Base-by-base conservation (phyloP, 2,797 vertebrate species). In the Ceyx erithaca region DNA sequence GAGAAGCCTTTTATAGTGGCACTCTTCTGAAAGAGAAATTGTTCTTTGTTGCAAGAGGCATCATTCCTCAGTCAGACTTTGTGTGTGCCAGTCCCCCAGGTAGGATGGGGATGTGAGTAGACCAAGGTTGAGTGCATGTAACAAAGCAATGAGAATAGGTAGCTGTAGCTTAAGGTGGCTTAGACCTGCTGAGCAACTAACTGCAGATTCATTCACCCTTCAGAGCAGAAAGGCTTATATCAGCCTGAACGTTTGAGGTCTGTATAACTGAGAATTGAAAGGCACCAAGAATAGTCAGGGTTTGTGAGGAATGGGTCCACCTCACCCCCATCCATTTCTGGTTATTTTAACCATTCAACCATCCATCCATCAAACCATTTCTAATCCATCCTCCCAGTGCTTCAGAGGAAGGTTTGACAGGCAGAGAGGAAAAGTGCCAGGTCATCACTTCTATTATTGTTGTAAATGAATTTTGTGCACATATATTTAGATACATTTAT, bases 381-480 rank as follows among this genome's bases (percentile, higher is more conserved):
- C 80, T 51, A 85, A 90, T 89, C 86, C 75, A 80, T 93, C 67
- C 78, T 70, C 48, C 62, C 7, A 1, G 30, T 10, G 45, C 73
- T 49, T 57, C 87, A 22, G 77, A 41, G 80, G 87, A 63, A 72
- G 48, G 51, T 68, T 70, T 93, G 93, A 92, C 73, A 92, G 67
- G 76, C 8, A 0, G 80, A 76, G 87, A 58, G 0, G 10, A 67
- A 66, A 93, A 92, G 57, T 63, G 83, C 87, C 80, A 22, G 68
- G 31, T 94, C 91, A 92, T 94, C 89, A 87, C 72, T 94, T 87
- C 85, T 94, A 64, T 85, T 89, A 81, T 71, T 37, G 81, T 80
- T 90, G 54, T 85, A 61, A 92, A 92, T 84, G 87, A 94, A 92
- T 94, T 79, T 87, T 89, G 86, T 77, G 77, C 78, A 54, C 41